Evolutionary conservation across 1,140 invertebrate genomes (phyloP).

Genomic region (Drosophila jambulina): DNA sequence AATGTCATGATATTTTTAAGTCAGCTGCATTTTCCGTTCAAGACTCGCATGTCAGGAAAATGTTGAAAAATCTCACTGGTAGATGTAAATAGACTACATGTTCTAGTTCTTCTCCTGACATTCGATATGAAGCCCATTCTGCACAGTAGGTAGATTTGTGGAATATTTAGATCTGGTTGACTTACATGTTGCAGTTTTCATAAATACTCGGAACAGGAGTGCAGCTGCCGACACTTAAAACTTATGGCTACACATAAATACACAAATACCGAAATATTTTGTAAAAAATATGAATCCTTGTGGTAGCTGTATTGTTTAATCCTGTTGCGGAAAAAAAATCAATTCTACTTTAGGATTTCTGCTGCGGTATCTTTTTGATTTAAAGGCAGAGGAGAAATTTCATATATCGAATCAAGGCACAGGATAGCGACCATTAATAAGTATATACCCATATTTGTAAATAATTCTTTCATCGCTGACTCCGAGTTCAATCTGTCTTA

Average conservation of each 20-base stretch:
- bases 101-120: not conserved
- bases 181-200: constrained; percentile 3
- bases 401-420: not conserved
- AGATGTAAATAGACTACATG: no score
- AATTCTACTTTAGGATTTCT: not conserved
- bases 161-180: constrained; percentile 7
- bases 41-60: not conserved
- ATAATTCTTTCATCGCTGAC: no score
- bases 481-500: not conserved
- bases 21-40: not conserved
- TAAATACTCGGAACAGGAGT: not conserved
- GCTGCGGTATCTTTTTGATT: not conserved
- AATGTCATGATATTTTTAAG: not conserved
- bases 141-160: not conserved
- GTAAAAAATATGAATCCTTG: not conserved
- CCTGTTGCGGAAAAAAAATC: not conserved
- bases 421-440: not conserved
- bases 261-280: not conserved
- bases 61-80: not conserved
- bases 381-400: not conserved
- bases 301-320: not conserved
- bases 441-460: not conserved
- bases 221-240: not conserved
- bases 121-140: not conserved
- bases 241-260: constrained; percentile 2